Base-by-base conservation (phyloP, 2,888 invertebrate species). In the Drosophila neoperkinsi region DNA sequence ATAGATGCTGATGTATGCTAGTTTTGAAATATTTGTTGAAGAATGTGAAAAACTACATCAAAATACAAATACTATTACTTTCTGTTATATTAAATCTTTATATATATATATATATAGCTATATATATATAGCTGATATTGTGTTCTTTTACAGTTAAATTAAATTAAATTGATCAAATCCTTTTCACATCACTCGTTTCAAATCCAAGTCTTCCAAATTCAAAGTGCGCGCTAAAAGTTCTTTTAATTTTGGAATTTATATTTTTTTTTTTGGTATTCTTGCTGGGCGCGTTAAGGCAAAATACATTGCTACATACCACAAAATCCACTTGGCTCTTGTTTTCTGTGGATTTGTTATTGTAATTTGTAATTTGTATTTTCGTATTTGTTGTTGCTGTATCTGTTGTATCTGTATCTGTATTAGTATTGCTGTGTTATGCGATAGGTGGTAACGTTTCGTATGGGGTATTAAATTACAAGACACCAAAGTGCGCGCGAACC, bases 401-500 rank as follows among this genome's bases (percentile, higher is more conserved):
- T 53, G 30, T 57, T n/a, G 41, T 21, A 52, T 65, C 69, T 74
- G 51, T 51, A 64, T 82, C 61, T 76, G 41, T 64, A 56, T 56
- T 41, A 41, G 77, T 74, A 56, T 67, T 79, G 67, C 77, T 70
- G 67, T 79, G 92, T 90, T 76, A 91, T 91, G 79, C 78, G 91
- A 92, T 92, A 90, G 87, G 77, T 85, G 88, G 82, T 90, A 90
- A 79, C 91, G 81, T 82, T 83, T 87, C 89, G 77, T 88, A 82
- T 67, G 74, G 81, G 91, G 92, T 92, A 91, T 91, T 91, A 75
- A 91, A 89, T 91, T 91, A 90, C 91, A 90, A 90, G 85, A 91
- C 90, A 90, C 91, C 87, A 90, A 90, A 87, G 87, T 87, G 88
- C 84, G 89, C 84, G 87, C 85, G 79, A 85, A 88, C 83, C 82